Evolutionary conservation across 2,888 invertebrate species (phyloP), one percentile per base, ranked within the genome.

Genomic region (Podotricha telesiphe): DNA sequence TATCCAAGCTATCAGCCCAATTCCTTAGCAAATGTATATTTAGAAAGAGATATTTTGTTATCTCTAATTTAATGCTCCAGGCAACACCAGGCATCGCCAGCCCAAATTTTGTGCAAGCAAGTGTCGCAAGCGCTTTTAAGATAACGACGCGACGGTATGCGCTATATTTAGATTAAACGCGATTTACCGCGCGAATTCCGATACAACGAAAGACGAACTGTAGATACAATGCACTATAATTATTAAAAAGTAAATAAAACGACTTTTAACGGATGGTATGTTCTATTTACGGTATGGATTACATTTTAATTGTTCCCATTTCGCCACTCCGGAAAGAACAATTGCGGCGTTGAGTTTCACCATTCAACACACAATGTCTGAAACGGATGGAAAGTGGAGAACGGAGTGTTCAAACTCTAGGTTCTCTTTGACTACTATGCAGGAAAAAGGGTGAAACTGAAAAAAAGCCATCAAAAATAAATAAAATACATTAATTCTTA

Each of bases 131-230:
- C 51, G 17, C 51, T 61, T 67, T 67, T 45, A 69, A 74, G 73
- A 77, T 68, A 71, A 75, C 72, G 74, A 58, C 45, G 61, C 66
- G 67, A 34, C 68, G 75, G 76, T 78, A 79, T 78, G 56, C 28
- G 68, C 76, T 83, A 83, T 80, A 78, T 79, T 77, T 84, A 84
- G 76, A 64, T 42, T 74, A 77, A 76, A 73, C 74, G 71, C 73
- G 78, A 72, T 75, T 75, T 76, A 75, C 71, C 69, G 59, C 69
- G 68, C 67, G 63, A 67, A 74, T 73, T 72, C 67, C 70, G 58
- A 69, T 66, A 47, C 58, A 65, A 53, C 40, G 59, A 40, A 51
- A 45, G 22, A 37, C 37, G 20, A 55, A 42, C 68, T 68, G n/a
- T n/a, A n/a, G n/a, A 17, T 11, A 63, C 11, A 63, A 65, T 50